Evolutionary conservation across 2,888 invertebrate genomes (phyloP).

Genomic region (Drosophila rubida): DNA sequence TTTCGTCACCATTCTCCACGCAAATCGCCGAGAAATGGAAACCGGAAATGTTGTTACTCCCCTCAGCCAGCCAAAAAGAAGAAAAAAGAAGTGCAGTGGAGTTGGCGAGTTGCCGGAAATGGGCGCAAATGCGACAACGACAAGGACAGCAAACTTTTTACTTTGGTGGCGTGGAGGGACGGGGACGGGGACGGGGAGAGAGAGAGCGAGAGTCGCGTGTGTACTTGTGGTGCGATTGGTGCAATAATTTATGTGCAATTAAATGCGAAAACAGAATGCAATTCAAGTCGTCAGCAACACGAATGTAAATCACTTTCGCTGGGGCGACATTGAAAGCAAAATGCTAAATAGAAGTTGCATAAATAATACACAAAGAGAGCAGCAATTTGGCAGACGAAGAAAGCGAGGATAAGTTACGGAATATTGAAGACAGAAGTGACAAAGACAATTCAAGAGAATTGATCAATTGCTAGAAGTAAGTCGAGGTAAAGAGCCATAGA

Average conservation of each 20-base stretch:
- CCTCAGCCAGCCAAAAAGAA: neutral
- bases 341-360: neutral
- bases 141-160: slow-evolving; percentile 22
- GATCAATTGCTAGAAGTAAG: too few relatives aligned
- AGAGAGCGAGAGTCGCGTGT: neutral
- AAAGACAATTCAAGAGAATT: neutral
- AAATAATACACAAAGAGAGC: neutral
- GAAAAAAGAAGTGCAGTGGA: slow-evolving; percentile 18
- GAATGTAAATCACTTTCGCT: slow-evolving; percentile 39
- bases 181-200: neutral
- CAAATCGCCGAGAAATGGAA: slow-evolving; percentile 72
- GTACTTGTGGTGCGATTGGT: slow-evolving; percentile 29
- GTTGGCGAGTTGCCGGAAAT: slow-evolving; percentile 56
- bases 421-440: too few relatives aligned
- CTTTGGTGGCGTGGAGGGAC: neutral
- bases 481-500: too few relatives aligned
- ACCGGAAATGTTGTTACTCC: slow-evolving; percentile 75
- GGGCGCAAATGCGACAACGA: slow-evolving; percentile 70
- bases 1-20: slow-evolving; percentile 43
- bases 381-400: neutral
- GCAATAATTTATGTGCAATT: slow-evolving; percentile 75
- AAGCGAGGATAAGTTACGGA: too few relatives aligned
- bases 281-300: slow-evolving; percentile 11
- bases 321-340: neutral
- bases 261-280: slow-evolving; percentile 59